A percentile compares a stretch with the other conserved stretches of the same genome.
These are phyloP conservation scores for Aurelia coerulea DNA, from an alignment of 30 jellyfish, hydroid and myxozoan genomes.

Conservation along the genomic window DNA sequence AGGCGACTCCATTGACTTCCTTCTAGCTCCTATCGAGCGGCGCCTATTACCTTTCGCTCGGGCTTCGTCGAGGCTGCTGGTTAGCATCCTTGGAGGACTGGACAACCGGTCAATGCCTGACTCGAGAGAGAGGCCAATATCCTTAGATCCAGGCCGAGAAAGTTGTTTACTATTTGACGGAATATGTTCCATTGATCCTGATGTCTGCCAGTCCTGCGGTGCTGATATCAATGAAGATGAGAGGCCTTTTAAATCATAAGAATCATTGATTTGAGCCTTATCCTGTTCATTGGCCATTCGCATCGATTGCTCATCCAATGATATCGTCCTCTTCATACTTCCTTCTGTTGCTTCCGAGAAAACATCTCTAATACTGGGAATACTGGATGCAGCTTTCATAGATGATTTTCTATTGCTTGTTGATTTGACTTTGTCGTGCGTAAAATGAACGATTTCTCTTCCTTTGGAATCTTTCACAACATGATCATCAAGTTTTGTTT, in stretches of 20 bases:
- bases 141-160: conserved; percentile 7
- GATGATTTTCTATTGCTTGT: not conserved
- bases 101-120: conserved; percentile 47
- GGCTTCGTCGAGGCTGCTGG: conserved; percentile 1
- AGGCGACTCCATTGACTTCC: conserved; percentile 63
- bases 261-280: not conserved
- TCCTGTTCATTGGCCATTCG: conserved; percentile 22
- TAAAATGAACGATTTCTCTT: conserved; percentile 65
- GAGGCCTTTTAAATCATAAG: not conserved
- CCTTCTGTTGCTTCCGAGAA: conserved; percentile 15
- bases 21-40: conserved; percentile 41
- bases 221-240: conserved; percentile 28
- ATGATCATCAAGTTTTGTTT: conserved; percentile 33
- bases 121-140: conserved; percentile 42
- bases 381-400: conserved; percentile 43
- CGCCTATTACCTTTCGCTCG: conserved; percentile 53
- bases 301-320: conserved; percentile 73
- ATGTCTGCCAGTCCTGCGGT: conserved; percentile 19
- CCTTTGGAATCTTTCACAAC: conserved; percentile 60
- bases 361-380: conserved; percentile 25
- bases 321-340: conserved; percentile 43
- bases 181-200: conserved; percentile 9
- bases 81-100: not conserved
- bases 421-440: conserved; percentile 59
- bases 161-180: not conserved